phyloP scores from a whole-genome alignment of 2,113 vertebrate species.

The Morone chrysops region DNA sequence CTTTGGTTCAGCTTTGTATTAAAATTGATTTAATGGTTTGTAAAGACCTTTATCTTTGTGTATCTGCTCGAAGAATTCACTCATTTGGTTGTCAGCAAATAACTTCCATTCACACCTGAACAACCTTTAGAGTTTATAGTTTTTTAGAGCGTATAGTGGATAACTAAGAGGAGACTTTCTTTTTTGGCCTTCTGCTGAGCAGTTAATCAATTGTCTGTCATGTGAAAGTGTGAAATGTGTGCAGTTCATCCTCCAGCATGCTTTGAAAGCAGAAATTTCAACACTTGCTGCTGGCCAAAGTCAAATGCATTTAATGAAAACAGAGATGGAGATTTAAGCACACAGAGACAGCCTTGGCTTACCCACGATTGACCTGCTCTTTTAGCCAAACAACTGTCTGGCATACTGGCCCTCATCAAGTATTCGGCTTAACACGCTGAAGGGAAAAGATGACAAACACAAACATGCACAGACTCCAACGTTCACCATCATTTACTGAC shows the following conservation, averaged over 20 bases:
- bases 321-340: conserved; percentile 13
- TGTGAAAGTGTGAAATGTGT: not conserved
- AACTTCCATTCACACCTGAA: too few relatives aligned
- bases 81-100: too few relatives aligned
- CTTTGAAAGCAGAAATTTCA: conserved; percentile 12
- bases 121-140: too few relatives aligned
- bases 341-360: not conserved
- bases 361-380: not conserved
- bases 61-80: not conserved
- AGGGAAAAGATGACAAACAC: conserved; percentile 15
- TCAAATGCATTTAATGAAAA: conserved; percentile 8
- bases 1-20: not conserved
- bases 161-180: too few relatives aligned
- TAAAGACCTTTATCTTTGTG: not conserved
- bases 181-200: not conserved
- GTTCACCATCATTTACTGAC: conserved; percentile 48
- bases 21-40: not conserved
- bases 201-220: not conserved
- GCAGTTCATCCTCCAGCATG: not conserved
- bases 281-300: conserved; percentile 9
- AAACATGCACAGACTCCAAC: conserved; percentile 16
- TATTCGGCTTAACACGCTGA: not conserved
- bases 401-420: conserved; percentile 24
- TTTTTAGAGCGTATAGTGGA: too few relatives aligned
- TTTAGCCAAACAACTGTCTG: conserved; percentile 36